A percentile compares a stretch with the other conserved stretches of the same genome.
These are phyloP conservation scores for Trachymyrmex septentrionalis DNA, from an alignment of 1,140 invertebrate genomes.

Conservation along the genomic window DNA sequence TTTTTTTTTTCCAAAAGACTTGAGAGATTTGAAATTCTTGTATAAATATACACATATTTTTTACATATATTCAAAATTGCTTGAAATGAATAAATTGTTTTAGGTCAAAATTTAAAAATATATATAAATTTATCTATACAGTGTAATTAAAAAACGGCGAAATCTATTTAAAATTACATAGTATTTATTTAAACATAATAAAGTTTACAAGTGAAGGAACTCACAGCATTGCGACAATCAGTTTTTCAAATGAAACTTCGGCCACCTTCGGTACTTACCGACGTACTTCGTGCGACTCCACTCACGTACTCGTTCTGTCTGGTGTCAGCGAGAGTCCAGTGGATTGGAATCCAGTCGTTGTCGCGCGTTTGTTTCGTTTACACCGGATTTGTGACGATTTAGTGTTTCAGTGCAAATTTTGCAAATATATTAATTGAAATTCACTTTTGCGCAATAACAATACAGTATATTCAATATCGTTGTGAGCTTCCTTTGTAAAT, in stretches of 20 bases:
- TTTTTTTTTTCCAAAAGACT: too few relatives aligned
- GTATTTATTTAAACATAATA: neutral
- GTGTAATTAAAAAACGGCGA: neutral
- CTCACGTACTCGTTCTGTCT: constrained; percentile 59
- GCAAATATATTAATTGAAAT: constrained; percentile 8
- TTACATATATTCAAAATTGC: too few relatives aligned
- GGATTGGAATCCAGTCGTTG: constrained; percentile 69
- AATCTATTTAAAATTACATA: too few relatives aligned
- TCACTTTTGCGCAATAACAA: neutral
- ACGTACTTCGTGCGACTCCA: constrained; percentile 68
- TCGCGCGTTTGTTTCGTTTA: constrained; percentile 70
- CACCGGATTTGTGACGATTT: constrained; percentile 38
- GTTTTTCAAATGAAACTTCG: constrained; percentile 71
- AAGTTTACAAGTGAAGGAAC: constrained; percentile 2
- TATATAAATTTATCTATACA: neutral
- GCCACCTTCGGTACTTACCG: constrained; percentile 67
- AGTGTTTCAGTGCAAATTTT: constrained; percentile 25
- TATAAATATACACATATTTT: too few relatives aligned
- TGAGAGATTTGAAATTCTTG: too few relatives aligned
- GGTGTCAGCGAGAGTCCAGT: constrained; percentile 70
- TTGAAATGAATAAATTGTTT: too few relatives aligned
- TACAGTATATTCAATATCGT: neutral
- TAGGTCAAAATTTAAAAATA: too few relatives aligned
- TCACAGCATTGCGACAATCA: constrained; percentile 47
- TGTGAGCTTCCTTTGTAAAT: neutral